Conservation (phyloP, 2,888 invertebrate genomes). For the Priocnemis perturbator region DNA sequence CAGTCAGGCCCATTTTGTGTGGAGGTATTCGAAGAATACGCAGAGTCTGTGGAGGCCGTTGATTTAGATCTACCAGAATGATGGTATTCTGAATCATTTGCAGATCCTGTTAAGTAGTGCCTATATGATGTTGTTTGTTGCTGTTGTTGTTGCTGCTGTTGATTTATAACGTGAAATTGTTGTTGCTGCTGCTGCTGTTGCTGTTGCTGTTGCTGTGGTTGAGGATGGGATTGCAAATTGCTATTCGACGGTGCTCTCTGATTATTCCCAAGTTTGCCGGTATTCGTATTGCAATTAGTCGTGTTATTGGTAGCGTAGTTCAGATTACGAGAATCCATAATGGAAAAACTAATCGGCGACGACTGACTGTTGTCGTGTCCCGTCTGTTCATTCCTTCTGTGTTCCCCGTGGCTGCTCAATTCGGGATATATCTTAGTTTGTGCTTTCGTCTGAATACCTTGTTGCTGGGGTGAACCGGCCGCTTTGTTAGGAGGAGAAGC, state of each 20-base stretch:
- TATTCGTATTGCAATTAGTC: slow-evolving; percentile 55
- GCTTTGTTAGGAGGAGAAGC: slow-evolving; percentile 76
- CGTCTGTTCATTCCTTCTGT: slow-evolving; percentile 74
- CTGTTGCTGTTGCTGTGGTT: slow-evolving; percentile 75
- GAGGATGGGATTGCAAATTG: slow-evolving; percentile 57
- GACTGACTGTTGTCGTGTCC: slow-evolving; percentile 81
- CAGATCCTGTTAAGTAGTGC: slow-evolving; percentile 80
- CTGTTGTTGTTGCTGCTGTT: slow-evolving; percentile 61
- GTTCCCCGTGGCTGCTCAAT: slow-evolving; percentile 73
- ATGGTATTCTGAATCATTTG: slow-evolving; percentile 80
- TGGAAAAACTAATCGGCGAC: slow-evolving; percentile 86
- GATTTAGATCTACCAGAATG: slow-evolving; percentile 78
- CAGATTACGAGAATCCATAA: slow-evolving; percentile 83
- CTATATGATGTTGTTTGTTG: slow-evolving; percentile 78
- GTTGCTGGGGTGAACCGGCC: slow-evolving; percentile 49
- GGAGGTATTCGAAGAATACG: slow-evolving; percentile 79
- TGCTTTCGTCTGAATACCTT: slow-evolving; percentile 83
- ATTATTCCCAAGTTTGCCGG: slow-evolving; percentile 58
- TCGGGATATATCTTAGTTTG: slow-evolving; percentile 88
- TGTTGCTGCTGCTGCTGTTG: slow-evolving; percentile 67
- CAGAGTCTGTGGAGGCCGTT: slow-evolving; percentile 80
- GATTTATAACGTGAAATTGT: slow-evolving; percentile 75
- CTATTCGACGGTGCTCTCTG: slow-evolving; percentile 61
- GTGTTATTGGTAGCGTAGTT: slow-evolving; percentile 79
- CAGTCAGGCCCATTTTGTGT: slow-evolving; percentile 83